phyloP scores from a whole-genome alignment of 1,140 invertebrate genomes.

The Ceratina japonica region DNA sequence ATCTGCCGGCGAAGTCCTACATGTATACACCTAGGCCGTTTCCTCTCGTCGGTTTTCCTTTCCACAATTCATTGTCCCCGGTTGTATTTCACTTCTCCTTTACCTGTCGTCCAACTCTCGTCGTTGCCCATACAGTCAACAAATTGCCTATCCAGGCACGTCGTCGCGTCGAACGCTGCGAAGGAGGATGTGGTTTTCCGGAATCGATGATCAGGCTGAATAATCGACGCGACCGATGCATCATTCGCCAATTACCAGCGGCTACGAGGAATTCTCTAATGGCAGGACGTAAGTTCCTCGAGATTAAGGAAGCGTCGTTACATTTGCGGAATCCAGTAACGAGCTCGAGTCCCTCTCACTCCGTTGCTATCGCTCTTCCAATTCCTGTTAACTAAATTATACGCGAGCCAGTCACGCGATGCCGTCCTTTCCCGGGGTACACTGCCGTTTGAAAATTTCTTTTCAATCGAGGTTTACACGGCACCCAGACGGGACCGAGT shows the following conservation, averaged over 20 bases:
- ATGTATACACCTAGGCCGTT: too few relatives aligned
- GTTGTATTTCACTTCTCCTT: not conserved
- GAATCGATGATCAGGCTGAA: constrained; percentile 16
- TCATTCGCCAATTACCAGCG: not conserved
- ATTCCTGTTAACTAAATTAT: too few relatives aligned
- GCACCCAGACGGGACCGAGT: not conserved
- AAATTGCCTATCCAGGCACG: constrained; percentile 5
- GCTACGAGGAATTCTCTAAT: too few relatives aligned
- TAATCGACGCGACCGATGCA: not conserved
- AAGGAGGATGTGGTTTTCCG: constrained; percentile 27
- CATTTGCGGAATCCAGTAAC: too few relatives aligned
- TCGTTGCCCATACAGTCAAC: not conserved
- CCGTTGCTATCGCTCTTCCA: too few relatives aligned
- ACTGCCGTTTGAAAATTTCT: not conserved
- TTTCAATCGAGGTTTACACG: not conserved
- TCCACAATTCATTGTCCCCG: not conserved
- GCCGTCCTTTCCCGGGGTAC: too few relatives aligned
- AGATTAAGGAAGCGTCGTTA: too few relatives aligned
- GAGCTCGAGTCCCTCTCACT: too few relatives aligned
- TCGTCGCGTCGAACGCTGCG: not conserved
- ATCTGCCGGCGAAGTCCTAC: constrained; percentile 55
- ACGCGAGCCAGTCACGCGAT: too few relatives aligned
- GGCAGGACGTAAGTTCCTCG: too few relatives aligned
- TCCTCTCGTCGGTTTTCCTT: not conserved
- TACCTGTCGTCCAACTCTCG: not conserved